A percentile compares a stretch with the other conserved stretches of the same genome.
Evolutionary conservation across 1,140 invertebrate species (phyloP).

Genomic region (Trichonephila clavata): DNA sequence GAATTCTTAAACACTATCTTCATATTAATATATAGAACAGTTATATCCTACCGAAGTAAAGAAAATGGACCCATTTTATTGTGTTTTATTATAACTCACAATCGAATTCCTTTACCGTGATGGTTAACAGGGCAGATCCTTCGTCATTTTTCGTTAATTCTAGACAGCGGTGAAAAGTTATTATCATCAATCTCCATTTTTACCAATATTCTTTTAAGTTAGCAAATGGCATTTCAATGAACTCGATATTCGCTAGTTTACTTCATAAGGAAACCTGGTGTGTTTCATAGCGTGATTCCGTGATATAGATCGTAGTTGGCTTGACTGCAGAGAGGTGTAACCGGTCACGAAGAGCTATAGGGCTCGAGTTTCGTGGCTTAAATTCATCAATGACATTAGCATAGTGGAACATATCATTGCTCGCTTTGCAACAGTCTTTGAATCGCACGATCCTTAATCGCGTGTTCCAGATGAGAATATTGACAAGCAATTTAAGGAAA

Average conservation of each 20-base stretch:
- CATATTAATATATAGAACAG: not conserved
- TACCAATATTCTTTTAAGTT: conserved; percentile 38
- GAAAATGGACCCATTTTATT: not conserved
- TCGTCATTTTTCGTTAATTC: conserved; percentile 46
- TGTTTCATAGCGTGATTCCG: conserved; percentile 59
- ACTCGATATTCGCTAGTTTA: conserved; percentile 32
- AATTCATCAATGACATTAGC: conserved; percentile 75
- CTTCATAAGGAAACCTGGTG: not conserved
- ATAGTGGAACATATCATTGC: conserved; percentile 65
- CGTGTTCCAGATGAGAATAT: conserved; percentile 42
- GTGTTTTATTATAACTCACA: not conserved
- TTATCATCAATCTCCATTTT: conserved; percentile 68
- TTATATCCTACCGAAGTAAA: not conserved
- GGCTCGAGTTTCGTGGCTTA: conserved; percentile 52
- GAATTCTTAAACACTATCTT: not conserved
- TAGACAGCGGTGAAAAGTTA: conserved; percentile 53
- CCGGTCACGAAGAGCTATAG: conserved; percentile 61
- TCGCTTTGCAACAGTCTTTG: conserved; percentile 47
- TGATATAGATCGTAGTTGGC: conserved; percentile 63
- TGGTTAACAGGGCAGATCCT: conserved; percentile 1
- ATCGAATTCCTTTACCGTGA: conserved; percentile 63
- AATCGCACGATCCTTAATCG: conserved; percentile 22
- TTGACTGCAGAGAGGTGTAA: conserved; percentile 70
- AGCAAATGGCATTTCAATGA: conserved; percentile 69
- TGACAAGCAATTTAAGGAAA: conserved; percentile 72